A percentile compares a stretch with the other conserved stretches of the same genome.
These are phyloP conservation scores for Dendropsophus ebraccatus DNA, from an alignment of 2,113 vertebrate genomes.

Conservation along the genomic window DNA sequence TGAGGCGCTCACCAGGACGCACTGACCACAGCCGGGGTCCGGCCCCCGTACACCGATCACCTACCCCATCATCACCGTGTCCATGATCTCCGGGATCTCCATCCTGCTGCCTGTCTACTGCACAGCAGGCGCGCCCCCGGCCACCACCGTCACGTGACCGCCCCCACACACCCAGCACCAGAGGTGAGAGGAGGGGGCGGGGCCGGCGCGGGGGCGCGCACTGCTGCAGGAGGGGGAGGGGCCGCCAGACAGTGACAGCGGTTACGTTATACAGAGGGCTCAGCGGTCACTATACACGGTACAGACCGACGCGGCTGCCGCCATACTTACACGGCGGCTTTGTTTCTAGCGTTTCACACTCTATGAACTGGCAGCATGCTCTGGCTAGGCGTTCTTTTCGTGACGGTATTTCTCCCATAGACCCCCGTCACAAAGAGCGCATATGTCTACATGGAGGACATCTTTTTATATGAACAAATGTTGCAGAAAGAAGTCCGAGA, in stretches of 20 bases:
- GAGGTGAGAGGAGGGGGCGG: slow-evolving; percentile 29
- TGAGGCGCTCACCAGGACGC: no score
- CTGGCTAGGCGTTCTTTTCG: no score
- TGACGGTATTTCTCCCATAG: no score
- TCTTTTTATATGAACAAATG: no score
- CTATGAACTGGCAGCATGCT: no score
- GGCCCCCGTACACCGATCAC: background rate
- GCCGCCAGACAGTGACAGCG: background rate
- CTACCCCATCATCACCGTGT: slow-evolving; percentile 47
- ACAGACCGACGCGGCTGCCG: no score
- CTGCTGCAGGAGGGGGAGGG: slow-evolving; percentile 4
- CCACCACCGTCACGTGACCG: slow-evolving; percentile 17
- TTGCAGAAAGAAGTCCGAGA: no score
- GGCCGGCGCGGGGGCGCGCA: slow-evolving; percentile 7
- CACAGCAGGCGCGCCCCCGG: slow-evolving; percentile 42
- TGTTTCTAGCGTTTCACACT: no score
- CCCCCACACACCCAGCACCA: slow-evolving; percentile 29
- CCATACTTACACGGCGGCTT: no score
- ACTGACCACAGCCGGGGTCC: background rate
- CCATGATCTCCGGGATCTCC: slow-evolving; percentile 40
- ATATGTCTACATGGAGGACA: no score
- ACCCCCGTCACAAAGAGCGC: no score
- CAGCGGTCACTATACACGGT: no score
- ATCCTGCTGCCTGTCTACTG: slow-evolving; percentile 38
- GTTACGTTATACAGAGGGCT: background rate